Percentiles rank a stretch among this genome's conserved stretches.
Conservation (phyloP, 2,113 vertebrate genomes). For the Calidris pygmaea region DNA sequence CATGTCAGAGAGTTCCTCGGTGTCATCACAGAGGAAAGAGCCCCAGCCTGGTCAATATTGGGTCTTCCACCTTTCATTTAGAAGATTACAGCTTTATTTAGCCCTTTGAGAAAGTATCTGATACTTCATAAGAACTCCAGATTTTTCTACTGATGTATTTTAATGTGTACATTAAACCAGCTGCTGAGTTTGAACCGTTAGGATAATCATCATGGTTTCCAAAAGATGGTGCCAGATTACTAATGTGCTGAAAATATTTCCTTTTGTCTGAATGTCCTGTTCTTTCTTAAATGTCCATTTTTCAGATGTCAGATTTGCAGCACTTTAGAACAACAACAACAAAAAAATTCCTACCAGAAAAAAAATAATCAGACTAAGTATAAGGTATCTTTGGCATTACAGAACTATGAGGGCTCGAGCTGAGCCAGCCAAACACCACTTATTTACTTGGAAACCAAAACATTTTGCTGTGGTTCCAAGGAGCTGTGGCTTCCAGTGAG, state of each 20-base stretch:
- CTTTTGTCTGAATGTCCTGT: not conserved
- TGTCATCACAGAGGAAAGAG: not conserved
- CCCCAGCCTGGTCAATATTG: not conserved
- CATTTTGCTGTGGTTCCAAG: not conserved
- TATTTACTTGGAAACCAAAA: not conserved
- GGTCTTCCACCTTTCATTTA: not conserved
- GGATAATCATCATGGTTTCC: not conserved
- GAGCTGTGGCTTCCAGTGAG: not conserved
- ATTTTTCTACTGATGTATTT: not conserved
- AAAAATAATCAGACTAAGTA: not conserved
- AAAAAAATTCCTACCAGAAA: not conserved
- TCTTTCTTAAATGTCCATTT: not conserved
- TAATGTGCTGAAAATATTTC: not conserved
- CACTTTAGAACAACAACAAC: not conserved
- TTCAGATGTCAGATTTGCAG: not conserved
- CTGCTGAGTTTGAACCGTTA: not conserved
- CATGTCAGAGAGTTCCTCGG: not conserved
- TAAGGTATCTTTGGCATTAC: not conserved
- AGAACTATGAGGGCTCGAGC: not conserved
- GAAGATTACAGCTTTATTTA: not conserved
- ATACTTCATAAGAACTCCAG: not conserved
- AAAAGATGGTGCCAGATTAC: not conserved
- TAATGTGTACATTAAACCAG: not conserved
- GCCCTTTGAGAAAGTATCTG: not conserved
- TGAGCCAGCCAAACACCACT: not conserved